These are phyloP conservation scores for Strix occidentalis DNA, from an alignment of 2,797 vertebrate genomes.

Conservation along the genomic window DNA sequence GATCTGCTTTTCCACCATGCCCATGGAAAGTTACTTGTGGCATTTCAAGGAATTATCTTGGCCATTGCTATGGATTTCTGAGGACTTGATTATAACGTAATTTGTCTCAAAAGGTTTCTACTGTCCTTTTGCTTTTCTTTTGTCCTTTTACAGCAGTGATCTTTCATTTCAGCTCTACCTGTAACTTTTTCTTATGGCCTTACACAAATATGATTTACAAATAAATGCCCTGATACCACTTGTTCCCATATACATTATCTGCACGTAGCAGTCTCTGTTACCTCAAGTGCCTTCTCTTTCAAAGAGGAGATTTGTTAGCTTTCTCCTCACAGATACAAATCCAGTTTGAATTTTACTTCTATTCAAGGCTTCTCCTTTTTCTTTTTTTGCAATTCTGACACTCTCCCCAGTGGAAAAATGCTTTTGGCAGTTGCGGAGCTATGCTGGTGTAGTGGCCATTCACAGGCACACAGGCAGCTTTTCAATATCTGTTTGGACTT, in stretches of 20 bases:
- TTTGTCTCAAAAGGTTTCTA: not conserved
- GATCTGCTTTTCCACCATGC: not conserved
- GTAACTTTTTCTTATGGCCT: not conserved
- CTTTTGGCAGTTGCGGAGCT: not conserved
- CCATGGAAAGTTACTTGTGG: not conserved
- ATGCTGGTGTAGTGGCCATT: not conserved
- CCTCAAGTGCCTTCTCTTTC: not conserved
- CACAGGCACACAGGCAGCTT: not conserved
- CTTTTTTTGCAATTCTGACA: not conserved
- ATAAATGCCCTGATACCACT: not conserved
- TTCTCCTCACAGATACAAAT: not conserved
- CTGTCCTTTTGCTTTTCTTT: not conserved
- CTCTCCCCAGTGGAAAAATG: not conserved
- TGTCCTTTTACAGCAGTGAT: not conserved
- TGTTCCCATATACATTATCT: not conserved
- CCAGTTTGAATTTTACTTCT: not conserved
- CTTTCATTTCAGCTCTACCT: not conserved
- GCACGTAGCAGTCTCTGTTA: not conserved
- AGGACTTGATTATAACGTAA: not conserved
- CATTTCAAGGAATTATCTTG: not conserved
- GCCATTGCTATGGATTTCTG: not conserved
- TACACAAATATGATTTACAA: conserved; percentile 13
- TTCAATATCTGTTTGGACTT: not conserved
- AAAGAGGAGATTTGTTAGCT: not conserved
- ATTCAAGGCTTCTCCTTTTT: not conserved